Conservation (phyloP, 2,888 invertebrate species). For the Therioaphis trifolii region DNA sequence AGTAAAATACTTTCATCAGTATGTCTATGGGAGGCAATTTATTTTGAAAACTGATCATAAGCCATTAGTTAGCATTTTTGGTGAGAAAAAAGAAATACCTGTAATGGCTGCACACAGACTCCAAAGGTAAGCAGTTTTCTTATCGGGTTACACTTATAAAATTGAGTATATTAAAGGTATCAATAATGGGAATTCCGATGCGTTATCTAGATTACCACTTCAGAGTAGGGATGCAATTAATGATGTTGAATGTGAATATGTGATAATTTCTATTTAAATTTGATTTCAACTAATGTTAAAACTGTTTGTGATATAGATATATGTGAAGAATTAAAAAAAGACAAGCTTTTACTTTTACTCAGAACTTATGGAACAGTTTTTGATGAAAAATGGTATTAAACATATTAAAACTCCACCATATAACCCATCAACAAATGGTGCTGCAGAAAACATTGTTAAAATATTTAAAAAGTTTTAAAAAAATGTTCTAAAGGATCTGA, state of each 20-base stretch:
- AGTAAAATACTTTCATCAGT: slow-evolving; percentile 42
- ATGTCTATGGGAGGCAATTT: not conserved
- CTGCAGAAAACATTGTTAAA: too few relatives aligned
- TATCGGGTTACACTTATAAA: slow-evolving; percentile 67
- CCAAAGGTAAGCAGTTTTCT: slow-evolving; percentile 35
- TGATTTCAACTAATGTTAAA: too few relatives aligned
- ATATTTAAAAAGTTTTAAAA: too few relatives aligned
- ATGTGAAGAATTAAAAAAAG: too few relatives aligned
- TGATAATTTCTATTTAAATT: not conserved
- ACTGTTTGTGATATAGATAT: too few relatives aligned
- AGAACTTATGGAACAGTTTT: too few relatives aligned
- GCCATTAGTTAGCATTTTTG: not conserved
- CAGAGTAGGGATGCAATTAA: not conserved
- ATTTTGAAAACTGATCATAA: not conserved
- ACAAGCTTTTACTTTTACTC: too few relatives aligned
- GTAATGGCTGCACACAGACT: slow-evolving; percentile 30
- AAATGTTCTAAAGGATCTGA: too few relatives aligned
- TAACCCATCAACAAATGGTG: too few relatives aligned
- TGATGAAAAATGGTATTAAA: too few relatives aligned
- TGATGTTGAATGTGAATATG: not conserved
- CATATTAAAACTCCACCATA: too few relatives aligned
- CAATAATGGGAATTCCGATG: slow-evolving; percentile 64
- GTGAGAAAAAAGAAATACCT: slow-evolving; percentile 3
- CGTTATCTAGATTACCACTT: slow-evolving; percentile 60
- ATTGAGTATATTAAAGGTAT: slow-evolving; percentile 64